Conservation (phyloP, 2,888 invertebrate genomes). For the Lymantria monacha region DNA sequence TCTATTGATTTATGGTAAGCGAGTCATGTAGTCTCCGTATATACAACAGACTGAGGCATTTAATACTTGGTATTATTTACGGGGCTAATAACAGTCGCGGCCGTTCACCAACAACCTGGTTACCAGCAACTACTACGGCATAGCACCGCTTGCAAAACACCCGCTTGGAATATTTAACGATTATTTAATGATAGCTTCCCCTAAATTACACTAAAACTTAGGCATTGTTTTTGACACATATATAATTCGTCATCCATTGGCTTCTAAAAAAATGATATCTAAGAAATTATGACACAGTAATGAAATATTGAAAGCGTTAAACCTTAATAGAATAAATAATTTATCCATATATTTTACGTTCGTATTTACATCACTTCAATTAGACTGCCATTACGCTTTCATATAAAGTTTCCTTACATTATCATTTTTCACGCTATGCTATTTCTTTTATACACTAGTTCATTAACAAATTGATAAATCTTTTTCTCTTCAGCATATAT, state of each 20-base stretch:
- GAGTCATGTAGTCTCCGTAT: constrained; percentile 62
- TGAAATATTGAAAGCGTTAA: background rate
- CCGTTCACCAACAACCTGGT: constrained; percentile 28
- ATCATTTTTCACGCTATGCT: no score
- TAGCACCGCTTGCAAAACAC: constrained; percentile 46
- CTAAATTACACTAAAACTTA: constrained; percentile 35
- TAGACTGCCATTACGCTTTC: no score
- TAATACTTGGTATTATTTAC: constrained; percentile 74
- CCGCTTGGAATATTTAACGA: constrained; percentile 67
- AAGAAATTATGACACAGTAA: background rate
- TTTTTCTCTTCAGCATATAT: no score
- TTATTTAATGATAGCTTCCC: constrained; percentile 48
- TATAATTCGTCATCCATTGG: background rate
- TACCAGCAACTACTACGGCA: constrained; percentile 33
- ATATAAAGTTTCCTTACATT: no score
- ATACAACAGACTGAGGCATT: constrained; percentile 65
- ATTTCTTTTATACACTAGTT: no score
- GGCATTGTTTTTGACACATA: constrained; percentile 1
- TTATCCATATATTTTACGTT: no score
- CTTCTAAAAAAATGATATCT: background rate
- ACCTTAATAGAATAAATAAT: no score
- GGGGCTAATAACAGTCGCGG: constrained; percentile 65
- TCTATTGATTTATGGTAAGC: no score
- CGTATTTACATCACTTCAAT: no score
- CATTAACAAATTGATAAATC: no score